These are phyloP conservation scores for Artibeus lituratus DNA, from an alignment of 2,797 vertebrate genomes.

Conservation along the genomic window DNA sequence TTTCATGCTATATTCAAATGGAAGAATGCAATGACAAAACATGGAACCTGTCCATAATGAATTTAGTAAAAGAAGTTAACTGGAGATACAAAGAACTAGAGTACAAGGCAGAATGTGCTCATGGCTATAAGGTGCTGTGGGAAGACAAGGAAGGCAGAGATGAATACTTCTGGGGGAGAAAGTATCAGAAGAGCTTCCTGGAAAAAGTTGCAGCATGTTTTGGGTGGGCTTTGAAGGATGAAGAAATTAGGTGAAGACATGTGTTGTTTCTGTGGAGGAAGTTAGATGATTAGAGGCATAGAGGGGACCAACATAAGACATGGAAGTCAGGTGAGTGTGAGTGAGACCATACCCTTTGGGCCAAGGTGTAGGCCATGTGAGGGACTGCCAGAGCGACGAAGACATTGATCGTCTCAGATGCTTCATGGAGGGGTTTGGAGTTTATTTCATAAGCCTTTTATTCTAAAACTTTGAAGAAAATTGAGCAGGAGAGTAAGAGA, in stretches of 20 bases:
- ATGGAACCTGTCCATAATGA: not conserved
- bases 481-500: not conserved
- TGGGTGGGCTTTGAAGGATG: not conserved
- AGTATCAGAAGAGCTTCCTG: not conserved
- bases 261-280: not conserved
- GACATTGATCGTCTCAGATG: not conserved
- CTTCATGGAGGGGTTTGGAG: not conserved
- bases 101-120: not conserved
- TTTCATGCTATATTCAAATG: not conserved
- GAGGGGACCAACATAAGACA: not conserved
- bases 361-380: not conserved
- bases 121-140: not conserved
- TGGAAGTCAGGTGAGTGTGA: not conserved
- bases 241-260: not conserved
- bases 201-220: constrained; percentile 1
- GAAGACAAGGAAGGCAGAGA: not conserved
- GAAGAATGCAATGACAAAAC: not conserved
- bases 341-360: not conserved
- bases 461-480: not conserved
- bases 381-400: not conserved
- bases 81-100: not conserved
- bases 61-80: not conserved
- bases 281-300: not conserved
- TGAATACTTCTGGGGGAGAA: not conserved
- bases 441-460: not conserved